Evolutionary conservation across 2,888 invertebrate genomes (phyloP), one percentile per base, ranked within the genome.

Genomic region (Atrina japonica): DNA sequence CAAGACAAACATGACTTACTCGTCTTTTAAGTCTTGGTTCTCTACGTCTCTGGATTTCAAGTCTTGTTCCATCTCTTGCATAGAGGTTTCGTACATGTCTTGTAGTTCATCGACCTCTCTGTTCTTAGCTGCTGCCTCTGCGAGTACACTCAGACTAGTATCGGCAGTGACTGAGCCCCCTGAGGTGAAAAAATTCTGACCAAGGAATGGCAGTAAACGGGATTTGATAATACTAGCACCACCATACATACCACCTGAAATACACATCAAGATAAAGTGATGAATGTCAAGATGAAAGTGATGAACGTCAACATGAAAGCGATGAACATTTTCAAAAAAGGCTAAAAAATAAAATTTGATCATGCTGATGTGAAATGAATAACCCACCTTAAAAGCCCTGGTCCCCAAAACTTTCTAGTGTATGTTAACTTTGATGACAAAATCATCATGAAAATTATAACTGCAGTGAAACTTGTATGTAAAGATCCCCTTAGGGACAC

Each of bases 181-280:
- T 7, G 84, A 73, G 9, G 86, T 78, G 70, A 88, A 86, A 65
- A 87, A 85, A 64, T 86, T 86, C 68, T 84, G 83, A 1, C 89
- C 88, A 59, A 90, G 81, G 86, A 86, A 88, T 30, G 90, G 90
- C 65, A 89, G 76, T 41, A 89, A 84, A 2, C 89, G 81, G 7
- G 84, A 86, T 74, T 89, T 89, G 76, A 90, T 88, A 68, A 87
- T 83, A 64, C 80, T 85, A 16, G 88, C 84, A 9, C 89, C 89
- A 27, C 88, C 88, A 80, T 88, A 89, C 73, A 86, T 67, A 27
- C 89, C 89, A 75, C 89, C 89, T 89, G 64, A 30, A 69, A 67
- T 50, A 47, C 50, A 23, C 61, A 18, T 61, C 9, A 58, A 30
- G 45, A n/a, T 45, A 27, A 11, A 35, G 35, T 35, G 11, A 35